Evolutionary conservation across 1,140 invertebrate genomes (phyloP), one percentile per base, ranked within the genome.

Genomic region (Schlechtendalia chinensis): DNA sequence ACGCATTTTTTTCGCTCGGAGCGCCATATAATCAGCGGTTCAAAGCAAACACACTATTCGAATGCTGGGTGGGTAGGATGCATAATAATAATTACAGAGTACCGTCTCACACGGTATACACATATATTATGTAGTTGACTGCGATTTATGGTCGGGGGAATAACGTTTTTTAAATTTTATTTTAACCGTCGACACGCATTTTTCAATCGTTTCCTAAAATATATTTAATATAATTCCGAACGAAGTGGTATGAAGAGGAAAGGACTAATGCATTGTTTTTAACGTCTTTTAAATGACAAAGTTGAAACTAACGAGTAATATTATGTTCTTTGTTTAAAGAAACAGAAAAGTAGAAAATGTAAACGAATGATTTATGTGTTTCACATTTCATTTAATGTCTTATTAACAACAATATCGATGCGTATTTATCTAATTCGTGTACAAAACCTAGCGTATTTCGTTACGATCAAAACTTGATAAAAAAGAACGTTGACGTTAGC

Each of bases 21-120:
- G 69, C 69, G 50, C 69, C 69, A 54, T 54, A 54, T 72, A 72
- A 72, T 72, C 50, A 72, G 69, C 69, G 69, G 53, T 72, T 72
- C 69, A 54, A 54, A 29, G 69, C 24, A 72, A 72, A 72, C 69
- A 72, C 69, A 54, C 29, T 54, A 72, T n/a, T 71, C 17, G 3
- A 19, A 71, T 53, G 27, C n/a, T 69, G 45, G 27, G 2, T 63
- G 27, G 61, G 19, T 61, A 61, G 22, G 14, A 32, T 29, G 17
- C 39, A 67, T 45, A 22, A 67, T 67, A 53, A 72, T 72, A 72
- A 72, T 72, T 72, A 71, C 67, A 39, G 69, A 54, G 69, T 67
- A 54, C 19, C 53, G 3, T 19, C 19, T 4, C 54, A n/a, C 65
- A 67, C n/a, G n/a, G n/a, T n/a, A n/a, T n/a, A n/a, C n/a, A n/a